A percentile compares a stretch with the other conserved stretches of the same genome.
These are phyloP conservation scores for Notothenia rossii DNA, from an alignment of 2,113 vertebrate genomes.

Conservation along the genomic window DNA sequence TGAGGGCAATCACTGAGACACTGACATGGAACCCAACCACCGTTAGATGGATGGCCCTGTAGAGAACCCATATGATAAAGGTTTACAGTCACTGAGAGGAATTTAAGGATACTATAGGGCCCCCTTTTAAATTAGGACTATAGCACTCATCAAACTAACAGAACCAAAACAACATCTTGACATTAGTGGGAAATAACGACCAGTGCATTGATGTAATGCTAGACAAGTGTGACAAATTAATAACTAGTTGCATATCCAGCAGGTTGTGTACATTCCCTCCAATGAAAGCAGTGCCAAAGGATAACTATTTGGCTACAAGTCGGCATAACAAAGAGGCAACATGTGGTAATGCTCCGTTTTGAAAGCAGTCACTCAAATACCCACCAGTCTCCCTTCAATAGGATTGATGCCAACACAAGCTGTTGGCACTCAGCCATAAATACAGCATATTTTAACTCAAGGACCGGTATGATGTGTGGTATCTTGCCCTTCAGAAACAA, in stretches of 20 bases:
- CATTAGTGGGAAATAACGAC: constrained; percentile 14
- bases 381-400: constrained; percentile 26
- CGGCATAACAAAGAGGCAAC: constrained; percentile 51
- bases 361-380: constrained; percentile 51
- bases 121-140: background rate
- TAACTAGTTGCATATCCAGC: constrained; percentile 23
- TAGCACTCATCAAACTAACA: constrained; percentile 33
- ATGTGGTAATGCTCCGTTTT: constrained; percentile 54
- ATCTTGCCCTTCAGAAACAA: constrained; percentile 56
- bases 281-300: constrained; percentile 41
- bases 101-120: background rate
- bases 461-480: constrained; percentile 21
- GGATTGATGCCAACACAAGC: constrained; percentile 37
- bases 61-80: constrained; percentile 7
- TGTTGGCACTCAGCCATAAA: constrained; percentile 48
- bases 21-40: constrained; percentile 17
- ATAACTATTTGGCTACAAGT: constrained; percentile 46
- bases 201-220: constrained; percentile 32
- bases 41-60: constrained; percentile 3
- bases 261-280: constrained; percentile 29
- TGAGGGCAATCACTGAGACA: constrained; percentile 30
- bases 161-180: constrained; percentile 21
- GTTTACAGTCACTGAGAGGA: background rate
- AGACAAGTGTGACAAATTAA: constrained; percentile 69
- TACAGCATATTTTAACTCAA: constrained; percentile 7